Base-by-base conservation (phyloP, 1,140 invertebrate species). In the Pantala flavescens region DNA sequence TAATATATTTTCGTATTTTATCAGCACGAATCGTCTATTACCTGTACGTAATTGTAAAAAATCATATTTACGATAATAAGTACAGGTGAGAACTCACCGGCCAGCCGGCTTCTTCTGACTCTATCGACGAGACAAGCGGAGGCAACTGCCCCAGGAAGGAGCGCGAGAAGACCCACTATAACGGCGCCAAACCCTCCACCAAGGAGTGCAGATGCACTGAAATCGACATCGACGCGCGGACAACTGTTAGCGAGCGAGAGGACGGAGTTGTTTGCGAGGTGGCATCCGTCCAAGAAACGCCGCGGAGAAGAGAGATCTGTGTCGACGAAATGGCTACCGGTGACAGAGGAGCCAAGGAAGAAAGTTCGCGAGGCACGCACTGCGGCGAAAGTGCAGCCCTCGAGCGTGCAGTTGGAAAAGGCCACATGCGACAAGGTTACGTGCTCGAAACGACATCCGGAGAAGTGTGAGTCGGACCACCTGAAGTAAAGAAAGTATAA, bases 101-200 rank as follows among this genome's bases (percentile, higher is more conserved):
- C 81, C 21, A 86, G 78, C 23, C 79, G 77, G 71, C 83, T 83
- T 73, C 85, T 79, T 10, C 86, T 86, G 49, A 86, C 24, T 75
- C 76, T 81, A 75, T 87, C 85, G 77, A 87, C 83, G 23, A 85
- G 73, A 12, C 84, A 77, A 10, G 85, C 84, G 9, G 83, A 82
- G 14, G 86, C 72, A 0, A 87, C 36, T 74, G 84, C 85, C 43
- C 85, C 85, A 9, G 85, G 86, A 16, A 87, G 79, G 55, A 83
- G 77, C 0, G 81, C 80, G 0, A 81, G 23, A 63, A 82, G 80
- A 0, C 81, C 81, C 10, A 82, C 78, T 16, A 82, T 63, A 5
- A 63, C 49, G 49, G 49, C 49, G 16, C 49, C 49, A 14, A 63
- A 63, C 49, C 49, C 49, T 19, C 49, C 49, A 14, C 49, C 49